Conservation (phyloP, 1,140 invertebrate genomes). For the Meloidogyne chitwoodi region DNA sequence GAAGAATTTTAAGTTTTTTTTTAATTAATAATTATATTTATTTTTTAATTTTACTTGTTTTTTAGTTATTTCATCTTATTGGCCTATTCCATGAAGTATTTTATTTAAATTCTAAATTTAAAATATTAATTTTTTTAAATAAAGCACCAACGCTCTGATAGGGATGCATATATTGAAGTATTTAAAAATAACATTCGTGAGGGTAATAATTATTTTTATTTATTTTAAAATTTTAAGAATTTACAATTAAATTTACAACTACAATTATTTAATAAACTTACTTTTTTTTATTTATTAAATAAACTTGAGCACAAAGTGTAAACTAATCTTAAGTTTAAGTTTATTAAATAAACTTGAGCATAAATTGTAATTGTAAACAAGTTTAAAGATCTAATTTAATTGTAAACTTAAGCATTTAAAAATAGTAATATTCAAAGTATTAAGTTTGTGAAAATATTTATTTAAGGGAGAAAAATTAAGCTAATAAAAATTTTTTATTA, state of each 20-base stretch:
- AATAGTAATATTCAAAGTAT: no score
- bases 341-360: no score
- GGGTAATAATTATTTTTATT: background rate
- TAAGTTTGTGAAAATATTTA: no score
- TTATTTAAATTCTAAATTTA: background rate
- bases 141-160: conserved; percentile 5
- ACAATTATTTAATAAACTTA: background rate
- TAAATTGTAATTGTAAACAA: no score
- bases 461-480: no score
- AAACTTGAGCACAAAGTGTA: no score
- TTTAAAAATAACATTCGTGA: background rate
- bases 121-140: background rate
- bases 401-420: no score
- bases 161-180: background rate
- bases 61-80: conserved; percentile 11
- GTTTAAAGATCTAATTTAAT: no score
- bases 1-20: no score
- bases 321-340: no score
- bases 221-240: background rate
- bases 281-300: no score
- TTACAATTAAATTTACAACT: background rate
- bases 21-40: no score
- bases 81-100: conserved; percentile 7
- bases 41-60: background rate
- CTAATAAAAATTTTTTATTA: background rate